Evolutionary conservation across 2,888 invertebrate species (phyloP), one percentile per base, ranked within the genome.

Genomic region (Autographa pulchrina): DNA sequence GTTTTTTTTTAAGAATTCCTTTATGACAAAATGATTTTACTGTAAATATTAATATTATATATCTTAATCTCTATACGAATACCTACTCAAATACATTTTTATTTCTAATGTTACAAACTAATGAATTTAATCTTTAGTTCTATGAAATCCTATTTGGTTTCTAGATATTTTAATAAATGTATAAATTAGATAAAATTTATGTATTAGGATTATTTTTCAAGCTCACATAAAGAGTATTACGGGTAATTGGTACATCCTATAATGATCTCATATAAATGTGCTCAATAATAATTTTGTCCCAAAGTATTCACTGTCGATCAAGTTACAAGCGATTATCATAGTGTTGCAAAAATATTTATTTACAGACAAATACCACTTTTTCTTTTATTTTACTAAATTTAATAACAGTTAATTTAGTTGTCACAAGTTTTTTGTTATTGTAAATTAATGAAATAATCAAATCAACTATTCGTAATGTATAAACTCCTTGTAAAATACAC

Each of bases 261-360:
- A 20, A 20, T 60, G 18, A 59, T 60, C 16, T 62, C 7, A 54
- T 16, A 41, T 58, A 41, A 9, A 52, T 70, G 61, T 38, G 61
- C 65, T 58, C 60, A 74, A 25, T 25, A 25, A 25, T 25, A 25
- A 68, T 68, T 54, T 58, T 16, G n/a, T 68, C 60, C 4, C 31
- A 31, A 14, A 11, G 16, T 6, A 14, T 16, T 58, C 13, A 20
- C 14, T 31, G 14, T 31, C 14, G 14, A 16, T 11, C 6, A 43
- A 16, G 16, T 43, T 43, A 16, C 16, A 1, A 38, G 38, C 9
- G 9, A 38, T 11, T 11, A 8, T 9, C 7, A 11, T 38, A 38
- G 0, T 11, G 11, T 11, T 38, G 38, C 38, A 38, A 38, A 38
- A 35, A 35, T 35, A 35, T 35, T 35, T 6, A 9, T 6, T 35